These are phyloP conservation scores for Sinocyclocheilus anshuiensis DNA, from an alignment of 2,113 vertebrate species.

Conservation along the genomic window DNA sequence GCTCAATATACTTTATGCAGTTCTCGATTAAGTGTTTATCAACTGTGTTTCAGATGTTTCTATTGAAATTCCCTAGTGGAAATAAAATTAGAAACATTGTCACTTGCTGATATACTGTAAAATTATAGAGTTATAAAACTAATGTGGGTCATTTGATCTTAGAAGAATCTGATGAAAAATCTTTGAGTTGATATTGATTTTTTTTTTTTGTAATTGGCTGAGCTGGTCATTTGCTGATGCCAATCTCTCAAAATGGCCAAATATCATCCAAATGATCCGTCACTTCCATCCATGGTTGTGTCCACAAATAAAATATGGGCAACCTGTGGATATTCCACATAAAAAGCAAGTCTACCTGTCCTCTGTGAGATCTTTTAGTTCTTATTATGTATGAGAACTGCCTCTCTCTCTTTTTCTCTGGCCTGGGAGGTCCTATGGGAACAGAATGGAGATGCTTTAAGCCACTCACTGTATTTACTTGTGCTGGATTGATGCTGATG, in stretches of 20 bases:
- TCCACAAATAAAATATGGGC: background rate
- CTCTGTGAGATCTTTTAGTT: constrained; percentile 13
- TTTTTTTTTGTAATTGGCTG: too few relatives aligned
- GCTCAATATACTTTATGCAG: background rate
- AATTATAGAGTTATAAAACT: background rate
- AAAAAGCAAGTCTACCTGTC: background rate
- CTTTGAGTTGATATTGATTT: background rate
- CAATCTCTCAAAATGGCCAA: background rate
- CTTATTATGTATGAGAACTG: constrained; percentile 1
- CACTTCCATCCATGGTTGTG: too few relatives aligned
- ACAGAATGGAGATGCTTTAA: constrained; percentile 67
- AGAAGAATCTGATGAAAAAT: background rate
- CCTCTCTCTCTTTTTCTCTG: background rate
- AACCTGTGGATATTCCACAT: background rate
- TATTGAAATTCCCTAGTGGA: background rate
- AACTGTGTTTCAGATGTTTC: background rate
- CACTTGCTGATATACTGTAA: background rate
- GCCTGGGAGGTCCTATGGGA: constrained; percentile 59
- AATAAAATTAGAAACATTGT: background rate
- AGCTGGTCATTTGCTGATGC: too few relatives aligned
- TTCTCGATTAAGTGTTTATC: background rate
- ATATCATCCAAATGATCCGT: background rate
- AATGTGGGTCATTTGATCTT: background rate
- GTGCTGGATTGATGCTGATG: constrained; percentile 68
- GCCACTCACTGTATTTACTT: constrained; percentile 71